These are phyloP conservation scores for Amaurobius ferox DNA, from an alignment of 2,888 invertebrate genomes.

Conservation along the genomic window DNA sequence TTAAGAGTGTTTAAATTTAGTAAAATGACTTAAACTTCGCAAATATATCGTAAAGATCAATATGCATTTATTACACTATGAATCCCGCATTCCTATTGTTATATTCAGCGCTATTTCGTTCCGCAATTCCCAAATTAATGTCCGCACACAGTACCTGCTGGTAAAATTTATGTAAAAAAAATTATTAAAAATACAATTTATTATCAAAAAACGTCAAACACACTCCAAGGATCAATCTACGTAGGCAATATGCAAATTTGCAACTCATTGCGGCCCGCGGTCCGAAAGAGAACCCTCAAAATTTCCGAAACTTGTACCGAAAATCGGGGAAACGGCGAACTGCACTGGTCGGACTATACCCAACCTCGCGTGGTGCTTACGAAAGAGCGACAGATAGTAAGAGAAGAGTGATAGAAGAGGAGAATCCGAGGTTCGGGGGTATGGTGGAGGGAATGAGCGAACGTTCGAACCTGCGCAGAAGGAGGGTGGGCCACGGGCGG, in stretches of 20 bases:
- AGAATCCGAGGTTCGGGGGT: background rate
- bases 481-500: constrained; percentile 17
- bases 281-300: background rate
- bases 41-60: no score
- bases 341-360: constrained; percentile 52
- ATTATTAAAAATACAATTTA: no score
- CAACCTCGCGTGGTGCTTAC: constrained; percentile 54
- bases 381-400: constrained; percentile 58
- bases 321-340: constrained; percentile 40
- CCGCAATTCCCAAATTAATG: no score
- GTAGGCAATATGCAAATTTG: no score
- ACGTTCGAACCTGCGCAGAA: constrained; percentile 19
- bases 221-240: no score
- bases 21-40: no score
- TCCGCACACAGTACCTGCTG: no score
- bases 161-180: no score
- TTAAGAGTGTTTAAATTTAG: background rate
- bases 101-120: no score
- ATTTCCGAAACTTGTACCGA: background rate
- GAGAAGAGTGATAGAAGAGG: constrained; percentile 34
- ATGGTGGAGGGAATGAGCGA: background rate
- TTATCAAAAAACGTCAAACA: no score
- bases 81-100: no score
- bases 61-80: no score
- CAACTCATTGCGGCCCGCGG: constrained; percentile 5